phyloP scores from a whole-genome alignment of 2,113 vertebrate species.

The Boulengeromyrus knoepffleri region DNA sequence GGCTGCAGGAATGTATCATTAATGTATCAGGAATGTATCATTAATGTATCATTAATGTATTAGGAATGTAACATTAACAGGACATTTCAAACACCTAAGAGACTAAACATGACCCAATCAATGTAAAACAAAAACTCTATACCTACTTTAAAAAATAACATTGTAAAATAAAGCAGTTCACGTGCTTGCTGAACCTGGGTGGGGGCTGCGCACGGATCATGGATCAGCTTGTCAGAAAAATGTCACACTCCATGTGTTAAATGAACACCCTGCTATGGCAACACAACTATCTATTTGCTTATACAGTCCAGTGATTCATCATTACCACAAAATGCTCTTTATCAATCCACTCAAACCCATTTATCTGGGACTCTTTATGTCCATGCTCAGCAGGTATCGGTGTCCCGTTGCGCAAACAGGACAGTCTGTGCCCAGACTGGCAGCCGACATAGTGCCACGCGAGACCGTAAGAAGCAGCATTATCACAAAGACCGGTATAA shows the following conservation, averaged over 20 bases:
- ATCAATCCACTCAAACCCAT: background rate
- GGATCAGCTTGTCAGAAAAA: background rate
- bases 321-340: background rate
- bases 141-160: no score
- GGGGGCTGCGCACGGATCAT: background rate
- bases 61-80: no score
- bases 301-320: background rate
- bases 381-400: background rate
- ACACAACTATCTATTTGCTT: background rate
- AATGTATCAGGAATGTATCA: no score
- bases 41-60: no score
- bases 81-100: no score
- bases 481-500: background rate
- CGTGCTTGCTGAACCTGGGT: background rate
- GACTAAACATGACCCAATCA: no score
- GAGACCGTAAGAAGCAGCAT: background rate
- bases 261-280: background rate
- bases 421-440: background rate
- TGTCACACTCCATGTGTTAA: background rate
- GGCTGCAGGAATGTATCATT: no score
- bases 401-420: background rate
- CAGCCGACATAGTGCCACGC: background rate
- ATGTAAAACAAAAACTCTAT: no score
- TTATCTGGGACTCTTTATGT: background rate
- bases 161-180: background rate